Conservation (phyloP, 2,888 invertebrate species). For the Troides oblongomaculatus region DNA sequence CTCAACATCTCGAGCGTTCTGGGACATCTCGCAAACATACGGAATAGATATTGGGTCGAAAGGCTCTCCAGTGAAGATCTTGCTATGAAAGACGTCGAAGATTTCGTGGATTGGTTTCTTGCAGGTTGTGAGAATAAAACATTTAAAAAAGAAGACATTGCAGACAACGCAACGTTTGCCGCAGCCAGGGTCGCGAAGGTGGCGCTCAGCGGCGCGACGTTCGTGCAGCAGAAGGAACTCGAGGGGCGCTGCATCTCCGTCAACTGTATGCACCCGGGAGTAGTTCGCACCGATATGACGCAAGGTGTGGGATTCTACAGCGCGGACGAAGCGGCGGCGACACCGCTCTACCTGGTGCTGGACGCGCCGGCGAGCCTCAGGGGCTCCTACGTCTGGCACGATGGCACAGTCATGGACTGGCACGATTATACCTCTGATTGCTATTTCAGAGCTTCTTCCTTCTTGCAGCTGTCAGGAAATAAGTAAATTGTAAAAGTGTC, state of each 20-base stretch:
- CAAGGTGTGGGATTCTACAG: neutral
- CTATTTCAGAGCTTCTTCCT: neutral
- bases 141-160: conserved; percentile 33
- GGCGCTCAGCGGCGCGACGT: conserved; percentile 79
- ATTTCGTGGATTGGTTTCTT: conserved; percentile 81
- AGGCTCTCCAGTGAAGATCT: conserved; percentile 49
- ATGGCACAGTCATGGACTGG: neutral
- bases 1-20: conserved; percentile 85
- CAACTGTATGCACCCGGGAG: neutral
- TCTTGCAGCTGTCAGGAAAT: neutral
- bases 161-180: conserved; percentile 52
- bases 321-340: neutral
- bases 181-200: conserved; percentile 83
- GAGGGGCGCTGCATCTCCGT: neutral
- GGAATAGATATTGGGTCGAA: conserved; percentile 79
- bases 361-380: neutral
- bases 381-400: neutral
- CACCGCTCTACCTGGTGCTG: neutral
- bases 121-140: conserved; percentile 64
- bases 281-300: neutral
- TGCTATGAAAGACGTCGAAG: conserved; percentile 37
- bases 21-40: conserved; percentile 81
- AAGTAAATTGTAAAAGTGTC: too few species aligned
- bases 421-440: neutral
- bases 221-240: conserved; percentile 74